A percentile compares a stretch with the other conserved stretches of the same genome.
Conservation (phyloP, 2,797 vertebrate genomes). For the Urocyon cinereoargenteus region DNA sequence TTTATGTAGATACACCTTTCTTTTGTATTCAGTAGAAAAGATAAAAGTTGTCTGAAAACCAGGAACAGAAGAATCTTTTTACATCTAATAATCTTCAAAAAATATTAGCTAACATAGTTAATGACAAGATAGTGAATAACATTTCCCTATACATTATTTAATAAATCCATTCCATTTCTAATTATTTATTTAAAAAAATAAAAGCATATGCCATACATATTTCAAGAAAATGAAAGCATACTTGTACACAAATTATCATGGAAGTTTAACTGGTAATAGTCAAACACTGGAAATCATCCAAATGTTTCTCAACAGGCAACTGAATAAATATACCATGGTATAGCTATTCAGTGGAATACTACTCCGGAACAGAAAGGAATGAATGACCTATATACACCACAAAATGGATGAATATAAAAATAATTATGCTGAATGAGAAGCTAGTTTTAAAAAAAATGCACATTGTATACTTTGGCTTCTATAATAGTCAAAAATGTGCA, state of each 20-base stretch:
- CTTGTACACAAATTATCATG: neutral
- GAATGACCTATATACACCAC: neutral
- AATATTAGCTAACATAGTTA: neutral
- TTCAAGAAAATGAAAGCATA: neutral
- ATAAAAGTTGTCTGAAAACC: neutral
- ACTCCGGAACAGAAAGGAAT: neutral
- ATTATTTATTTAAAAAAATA: neutral
- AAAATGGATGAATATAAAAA: neutral
- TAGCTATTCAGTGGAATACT: neutral
- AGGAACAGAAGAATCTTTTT: neutral
- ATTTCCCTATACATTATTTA: neutral
- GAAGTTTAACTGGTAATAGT: neutral
- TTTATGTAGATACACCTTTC: neutral
- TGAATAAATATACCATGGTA: neutral
- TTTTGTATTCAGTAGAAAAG: neutral
- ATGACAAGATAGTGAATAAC: neutral
- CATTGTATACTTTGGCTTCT: neutral
- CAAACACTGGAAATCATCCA: neutral
- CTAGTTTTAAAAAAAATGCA: neutral
- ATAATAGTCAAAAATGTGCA: neutral
- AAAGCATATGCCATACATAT: neutral
- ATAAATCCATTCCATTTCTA: neutral
- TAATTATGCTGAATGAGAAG: neutral
- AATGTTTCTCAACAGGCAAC: neutral
- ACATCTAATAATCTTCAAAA: neutral